Percentiles rank a stretch among this genome's conserved stretches.
These are phyloP conservation scores for Chrysina gloriosa DNA, from an alignment of 2,888 invertebrate species.

Conservation along the genomic window DNA sequence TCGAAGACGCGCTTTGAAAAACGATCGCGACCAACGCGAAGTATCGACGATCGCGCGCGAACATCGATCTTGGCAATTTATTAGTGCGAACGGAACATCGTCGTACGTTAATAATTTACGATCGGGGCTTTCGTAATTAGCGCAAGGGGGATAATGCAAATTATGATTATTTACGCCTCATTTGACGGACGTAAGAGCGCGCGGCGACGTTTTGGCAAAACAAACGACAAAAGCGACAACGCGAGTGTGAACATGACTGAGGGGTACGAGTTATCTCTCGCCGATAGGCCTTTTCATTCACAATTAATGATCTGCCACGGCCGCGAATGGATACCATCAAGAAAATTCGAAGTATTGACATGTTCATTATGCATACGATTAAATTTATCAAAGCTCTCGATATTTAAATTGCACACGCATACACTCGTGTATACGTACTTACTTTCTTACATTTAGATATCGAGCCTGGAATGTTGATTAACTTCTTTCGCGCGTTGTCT, in stretches of 20 bases:
- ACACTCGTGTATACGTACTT: background rate
- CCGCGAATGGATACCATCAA: conserved; percentile 45
- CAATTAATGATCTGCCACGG: conserved; percentile 50
- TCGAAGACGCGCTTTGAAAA: background rate
- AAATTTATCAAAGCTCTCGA: conserved; percentile 47
- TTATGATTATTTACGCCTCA: conserved; percentile 41
- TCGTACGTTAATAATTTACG: conserved; percentile 3
- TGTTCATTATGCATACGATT: conserved; percentile 50
- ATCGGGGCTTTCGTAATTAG: conserved; percentile 18
- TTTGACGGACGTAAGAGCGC: conserved; percentile 17
- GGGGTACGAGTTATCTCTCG: conserved; percentile 39
- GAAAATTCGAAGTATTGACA: conserved; percentile 49
- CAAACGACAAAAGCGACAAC: conserved; percentile 31
- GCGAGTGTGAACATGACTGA: conserved; percentile 40
- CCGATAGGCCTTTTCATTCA: conserved; percentile 49
- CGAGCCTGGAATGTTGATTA: conserved; percentile 10
- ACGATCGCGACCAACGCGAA: background rate
- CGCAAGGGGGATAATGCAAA: conserved; percentile 37
- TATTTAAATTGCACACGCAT: conserved; percentile 41
- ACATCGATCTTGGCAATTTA: background rate
- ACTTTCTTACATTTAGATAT: conserved; percentile 24
- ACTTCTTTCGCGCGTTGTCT: conserved; percentile 20
- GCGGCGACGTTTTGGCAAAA: conserved; percentile 20
- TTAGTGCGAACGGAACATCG: background rate
- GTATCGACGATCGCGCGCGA: background rate